Evolutionary conservation across 2,797 vertebrate species (phyloP), one percentile per base, ranked within the genome.

Genomic region (Scomberomorus guttatus): DNA sequence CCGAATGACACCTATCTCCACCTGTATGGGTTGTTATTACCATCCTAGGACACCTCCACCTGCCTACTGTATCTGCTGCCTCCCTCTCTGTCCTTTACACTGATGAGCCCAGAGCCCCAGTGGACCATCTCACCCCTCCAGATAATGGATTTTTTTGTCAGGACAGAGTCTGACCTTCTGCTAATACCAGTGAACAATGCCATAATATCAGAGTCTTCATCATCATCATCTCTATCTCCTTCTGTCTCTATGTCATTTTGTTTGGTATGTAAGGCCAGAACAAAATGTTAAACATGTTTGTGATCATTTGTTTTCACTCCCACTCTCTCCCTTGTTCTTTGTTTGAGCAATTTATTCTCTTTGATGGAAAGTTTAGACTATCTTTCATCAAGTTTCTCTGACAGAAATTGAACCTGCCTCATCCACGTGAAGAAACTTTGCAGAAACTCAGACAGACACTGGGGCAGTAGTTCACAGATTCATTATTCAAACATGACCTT

Each of bases 401-500:
- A 77, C 69, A 59, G 39, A 61, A 15, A 32, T 22, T 67, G 51
- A 71, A 57, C 63, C 66, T 18, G 1, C 48, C 58, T 66, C 44
- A 15, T 39, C 46, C 63, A 48, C 52, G 56, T 32, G 50, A 72
- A 46, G 58, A 66, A 66, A 61, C 68, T 64, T 42, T 5, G 37
- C 22, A 42, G 46, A 75, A 78, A 58, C 66, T 75, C 79, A 72
- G 63, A 57, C 70, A 64, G 69, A 79, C 68, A 32, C 39, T 0
- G 1, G 34, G 52, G 67, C 81, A 64, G 69, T 8, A 75, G 74
- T 81, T 83, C 70, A 67, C 64, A 59, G 76, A 86, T 87, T 89
- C 73, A 89, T 91, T 85, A 89, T 90, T 88, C 81, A 90, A 84
- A 90, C 77, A 83, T 79, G 85, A 90, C 87, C 87, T 90, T 85